Base-by-base conservation (phyloP, 2,797 vertebrate genomes). In the Forpus xanthops region DNA sequence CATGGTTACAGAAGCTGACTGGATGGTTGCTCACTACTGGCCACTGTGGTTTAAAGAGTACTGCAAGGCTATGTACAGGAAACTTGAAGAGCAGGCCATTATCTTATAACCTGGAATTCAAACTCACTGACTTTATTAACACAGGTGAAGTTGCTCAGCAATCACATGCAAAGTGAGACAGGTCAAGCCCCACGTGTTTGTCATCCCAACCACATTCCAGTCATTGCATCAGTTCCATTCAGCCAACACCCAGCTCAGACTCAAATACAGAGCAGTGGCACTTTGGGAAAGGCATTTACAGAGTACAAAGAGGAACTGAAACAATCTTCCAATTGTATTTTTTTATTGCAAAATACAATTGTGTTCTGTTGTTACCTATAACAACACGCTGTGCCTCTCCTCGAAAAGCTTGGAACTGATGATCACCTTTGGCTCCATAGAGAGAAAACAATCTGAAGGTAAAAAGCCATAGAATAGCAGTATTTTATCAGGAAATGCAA, bases 161-260 rank as follows among this genome's bases (percentile, higher is more conserved):
- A 18, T 45, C 35, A 60, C 44, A 79, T 0, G 12, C 28, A 6
- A 44, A 56, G 60, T 17, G 37, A 72, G 25, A n/a, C 18, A 44
- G 18, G 44, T n/a, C 55, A 50, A 75, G 27, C 64, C 44, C 75
- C 12, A 35, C 23, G 15, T 2, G 12, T 20, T 27, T 35, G 70
- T 76, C 64, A 8, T 74, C 24, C 62, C 21, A 37, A 17, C 39
- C 6, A 91, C 94, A 96, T 96, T 94, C 96, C 94, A 49, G 82
- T 42, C 94, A 90, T 92, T 65, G 61, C 73, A 45, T 9, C 21
- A 5, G 82, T 61, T 83, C 60, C 53, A 60, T 30, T 33, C 80
- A 33, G 95, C 94, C 96, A 90, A 93, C 89, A 33, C 91, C 79
- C 31, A 16, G 71, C 58, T 87, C 66, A 21, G 56, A 27, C 64